Evolutionary conservation across 1,140 invertebrate genomes (phyloP), one percentile per base, ranked within the genome.

Genomic region (Aphaenogaster ashmeadi): DNA sequence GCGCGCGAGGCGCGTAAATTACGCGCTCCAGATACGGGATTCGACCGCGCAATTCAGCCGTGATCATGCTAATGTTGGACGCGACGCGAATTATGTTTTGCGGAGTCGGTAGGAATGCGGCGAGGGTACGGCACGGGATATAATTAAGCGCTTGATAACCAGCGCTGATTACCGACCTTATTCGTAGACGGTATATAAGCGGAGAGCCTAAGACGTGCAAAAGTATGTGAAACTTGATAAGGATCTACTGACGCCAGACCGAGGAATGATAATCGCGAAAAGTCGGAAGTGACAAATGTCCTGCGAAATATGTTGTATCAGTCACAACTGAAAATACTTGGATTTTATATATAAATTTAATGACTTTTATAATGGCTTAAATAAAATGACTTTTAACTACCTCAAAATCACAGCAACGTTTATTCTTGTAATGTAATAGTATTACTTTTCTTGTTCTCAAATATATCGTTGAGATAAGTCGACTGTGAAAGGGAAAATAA

Each of bases 11-110:
- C 47, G 33, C 66, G 67, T 58, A 58, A 83, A 41, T 83, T 83
- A 83, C 27, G 66, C 60, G 60, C 66, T 71, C 36, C 47, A 41
- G 64, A 81, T 71, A 71, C 18, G 78, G 13, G 60, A 56, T 66
- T 81, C 27, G 44, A 66, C 36, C 36, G 64, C 13, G 36, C 47
- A 52, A 80, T 80, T 54, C 66, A 21, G 33, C 78, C 36, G 36
- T 33, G 36, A 80, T 67, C 78, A 38, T 38, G 60, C 78, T 67
- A 67, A 80, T 80, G 18, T 80, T 67, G 15, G 6, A 66, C 18
- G 36, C 77, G 4, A 41, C 44, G 47, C 62, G 64, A 69, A 80
- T 67, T 80, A 67, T 80, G 41, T 80, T 80, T 80, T 52, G 60
- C 79, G 27, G 79, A 71, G 21, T 72, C 36, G 52, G 21, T 13